Percentiles rank a stretch among this genome's conserved stretches.
Conservation (phyloP, 2,113 vertebrate genomes). For the Pangasianodon gigas region DNA sequence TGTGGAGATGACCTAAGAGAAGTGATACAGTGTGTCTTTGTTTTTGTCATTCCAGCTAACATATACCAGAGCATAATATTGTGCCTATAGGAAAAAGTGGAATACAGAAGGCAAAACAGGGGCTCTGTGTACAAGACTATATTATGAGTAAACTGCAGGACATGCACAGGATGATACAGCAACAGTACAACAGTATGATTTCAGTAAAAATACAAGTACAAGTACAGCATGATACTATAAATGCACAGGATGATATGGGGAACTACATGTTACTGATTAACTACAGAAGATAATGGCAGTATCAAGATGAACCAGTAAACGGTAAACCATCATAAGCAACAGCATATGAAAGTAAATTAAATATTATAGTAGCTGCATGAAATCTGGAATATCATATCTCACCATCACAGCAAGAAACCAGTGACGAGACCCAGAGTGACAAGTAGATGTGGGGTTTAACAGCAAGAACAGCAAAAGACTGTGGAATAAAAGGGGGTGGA, state of each 20-base stretch:
- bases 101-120: background rate
- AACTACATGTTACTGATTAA: constrained; percentile 15
- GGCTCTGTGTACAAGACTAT: background rate
- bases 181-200: background rate
- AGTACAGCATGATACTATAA: background rate
- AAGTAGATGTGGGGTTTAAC: constrained; percentile 54
- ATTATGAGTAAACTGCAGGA: background rate
- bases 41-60: background rate
- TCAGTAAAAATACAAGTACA: background rate
- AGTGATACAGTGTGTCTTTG: background rate
- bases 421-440: constrained; percentile 50
- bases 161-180: background rate
- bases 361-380: background rate
- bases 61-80: background rate
- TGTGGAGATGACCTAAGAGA: background rate
- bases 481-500: constrained; percentile 58
- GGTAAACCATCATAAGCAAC: background rate
- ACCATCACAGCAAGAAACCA: constrained; percentile 59
- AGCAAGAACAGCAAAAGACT: constrained; percentile 57
- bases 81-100: background rate
- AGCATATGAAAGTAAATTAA: background rate
- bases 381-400: constrained; percentile 32
- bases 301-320: background rate
- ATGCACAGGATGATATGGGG: background rate
- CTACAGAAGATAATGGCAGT: background rate